A percentile compares a stretch with the other conserved stretches of the same genome.
Conservation (phyloP, 2,888 invertebrate species). For the Caenorhabditis sp. region DNA sequence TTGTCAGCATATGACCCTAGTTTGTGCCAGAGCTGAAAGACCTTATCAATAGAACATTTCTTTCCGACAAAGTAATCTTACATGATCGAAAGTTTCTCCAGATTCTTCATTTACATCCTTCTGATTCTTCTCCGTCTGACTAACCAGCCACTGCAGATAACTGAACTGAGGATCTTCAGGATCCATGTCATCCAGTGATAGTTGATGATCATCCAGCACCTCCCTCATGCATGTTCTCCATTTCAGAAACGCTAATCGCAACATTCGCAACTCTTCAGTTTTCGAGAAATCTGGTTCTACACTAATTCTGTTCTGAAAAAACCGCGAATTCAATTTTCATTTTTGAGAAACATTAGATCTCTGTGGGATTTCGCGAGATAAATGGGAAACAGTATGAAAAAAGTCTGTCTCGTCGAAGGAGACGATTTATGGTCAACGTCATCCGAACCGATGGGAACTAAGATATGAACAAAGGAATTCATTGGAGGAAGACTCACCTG, state of each 20-base stretch:
- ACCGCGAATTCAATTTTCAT: not conserved
- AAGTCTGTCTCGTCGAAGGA: constrained; percentile 10
- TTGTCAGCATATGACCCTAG: constrained; percentile 41
- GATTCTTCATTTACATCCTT: constrained; percentile 34
- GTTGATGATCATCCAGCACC: constrained; percentile 44
- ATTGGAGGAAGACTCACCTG: constrained; percentile 17
- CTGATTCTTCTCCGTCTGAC: constrained; percentile 35
- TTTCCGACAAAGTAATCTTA: too few relatives aligned
- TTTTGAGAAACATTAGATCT: not conserved
- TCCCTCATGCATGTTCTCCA: constrained; percentile 58
- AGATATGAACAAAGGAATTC: too few relatives aligned
- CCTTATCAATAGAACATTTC: too few relatives aligned
- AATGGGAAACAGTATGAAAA: constrained; percentile 4
- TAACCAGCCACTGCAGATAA: constrained; percentile 46
- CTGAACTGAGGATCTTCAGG: constrained; percentile 54
- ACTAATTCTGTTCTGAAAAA: constrained; percentile 22
- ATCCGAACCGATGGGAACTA: not conserved
- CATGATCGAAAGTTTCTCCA: constrained; percentile 49
- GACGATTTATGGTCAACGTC: constrained; percentile 9
- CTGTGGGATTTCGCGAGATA: not conserved
- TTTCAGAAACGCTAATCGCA: constrained; percentile 56
- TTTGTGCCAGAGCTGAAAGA: constrained; percentile 53
- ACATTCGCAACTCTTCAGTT: constrained; percentile 43
- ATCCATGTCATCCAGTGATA: constrained; percentile 61
- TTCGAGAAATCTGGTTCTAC: constrained; percentile 26